Conservation (phyloP, 37 sponge, comb jelly and placozoan species). For the Crambe crambe region DNA sequence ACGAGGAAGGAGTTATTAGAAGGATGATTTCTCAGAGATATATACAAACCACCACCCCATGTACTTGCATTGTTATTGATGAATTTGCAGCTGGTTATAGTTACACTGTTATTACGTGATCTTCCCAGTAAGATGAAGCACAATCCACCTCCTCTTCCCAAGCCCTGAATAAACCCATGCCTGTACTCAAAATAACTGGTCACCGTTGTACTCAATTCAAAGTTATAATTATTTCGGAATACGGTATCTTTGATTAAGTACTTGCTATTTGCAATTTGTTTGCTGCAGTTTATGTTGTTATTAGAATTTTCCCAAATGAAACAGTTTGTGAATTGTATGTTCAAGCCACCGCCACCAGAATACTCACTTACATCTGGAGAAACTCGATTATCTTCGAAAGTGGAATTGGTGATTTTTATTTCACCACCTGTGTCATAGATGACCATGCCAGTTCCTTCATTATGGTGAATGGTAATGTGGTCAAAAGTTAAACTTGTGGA, state of each 20-base stretch:
- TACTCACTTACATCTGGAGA: background rate
- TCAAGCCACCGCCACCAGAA: background rate
- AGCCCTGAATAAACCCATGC: background rate
- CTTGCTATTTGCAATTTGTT: background rate
- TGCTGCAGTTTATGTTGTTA: background rate
- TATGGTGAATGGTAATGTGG: background rate
- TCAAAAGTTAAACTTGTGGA: background rate
- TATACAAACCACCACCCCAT: slow-evolving; percentile 1
- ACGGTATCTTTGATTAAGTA: background rate
- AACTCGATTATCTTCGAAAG: background rate
- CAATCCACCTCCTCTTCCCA: background rate
- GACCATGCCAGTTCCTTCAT: background rate
- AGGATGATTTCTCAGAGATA: background rate
- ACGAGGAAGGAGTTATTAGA: background rate
- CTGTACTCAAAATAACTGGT: background rate
- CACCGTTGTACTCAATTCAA: background rate
- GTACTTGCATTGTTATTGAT: background rate
- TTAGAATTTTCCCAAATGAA: too few relatives aligned
- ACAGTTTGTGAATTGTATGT: background rate
- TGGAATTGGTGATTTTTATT: background rate
- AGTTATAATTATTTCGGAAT: background rate
- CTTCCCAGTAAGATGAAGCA: background rate
- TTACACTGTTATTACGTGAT: background rate
- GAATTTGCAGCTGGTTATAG: background rate
- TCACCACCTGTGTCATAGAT: background rate